These are phyloP conservation scores for Pogonomyrmex californicus DNA, from an alignment of 1,140 invertebrate genomes.

Conservation along the genomic window DNA sequence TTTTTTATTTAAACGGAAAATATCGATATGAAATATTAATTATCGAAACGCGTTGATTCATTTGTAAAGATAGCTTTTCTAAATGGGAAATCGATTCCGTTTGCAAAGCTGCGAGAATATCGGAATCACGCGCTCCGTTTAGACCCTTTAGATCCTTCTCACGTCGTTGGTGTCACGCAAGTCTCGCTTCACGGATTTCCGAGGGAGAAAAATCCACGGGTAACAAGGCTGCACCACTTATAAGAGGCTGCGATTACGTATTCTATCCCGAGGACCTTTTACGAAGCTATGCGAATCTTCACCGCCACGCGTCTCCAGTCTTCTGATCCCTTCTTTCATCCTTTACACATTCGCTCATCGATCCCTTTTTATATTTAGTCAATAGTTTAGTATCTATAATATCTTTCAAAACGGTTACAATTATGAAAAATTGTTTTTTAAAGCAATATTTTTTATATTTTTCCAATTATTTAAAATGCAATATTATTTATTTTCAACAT, in stretches of 20 bases:
- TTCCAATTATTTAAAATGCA: neutral
- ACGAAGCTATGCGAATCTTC: slow-evolving; percentile 47
- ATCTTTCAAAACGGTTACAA: neutral
- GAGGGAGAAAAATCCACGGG: slow-evolving; percentile 68
- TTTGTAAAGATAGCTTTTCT: neutral
- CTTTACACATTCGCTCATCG: neutral
- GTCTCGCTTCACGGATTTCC: slow-evolving; percentile 64
- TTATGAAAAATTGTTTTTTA: neutral
- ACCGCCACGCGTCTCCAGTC: slow-evolving; percentile 26
- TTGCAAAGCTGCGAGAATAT: slow-evolving; percentile 12
- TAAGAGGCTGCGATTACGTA: slow-evolving; percentile 71
- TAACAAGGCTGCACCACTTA: slow-evolving; percentile 49
- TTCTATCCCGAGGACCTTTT: slow-evolving; percentile 63
- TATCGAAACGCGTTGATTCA: slow-evolving; percentile 13
- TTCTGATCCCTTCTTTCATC: slow-evolving; percentile 50
- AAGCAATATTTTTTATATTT: neutral
- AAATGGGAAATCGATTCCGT: slow-evolving; percentile 26
- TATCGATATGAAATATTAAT: neutral
- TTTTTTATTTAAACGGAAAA: neutral
- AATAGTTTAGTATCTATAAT: neutral
- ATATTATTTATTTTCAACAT: neutral
- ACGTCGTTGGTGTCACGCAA: slow-evolving; percentile 63
- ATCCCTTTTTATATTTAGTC: slow-evolving; percentile 18
- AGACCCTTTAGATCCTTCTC: slow-evolving; percentile 58
- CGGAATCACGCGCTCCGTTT: slow-evolving; percentile 41